phyloP scores from a whole-genome alignment of 2,113 vertebrate species.

The Gracilinanus agilis region DNA sequence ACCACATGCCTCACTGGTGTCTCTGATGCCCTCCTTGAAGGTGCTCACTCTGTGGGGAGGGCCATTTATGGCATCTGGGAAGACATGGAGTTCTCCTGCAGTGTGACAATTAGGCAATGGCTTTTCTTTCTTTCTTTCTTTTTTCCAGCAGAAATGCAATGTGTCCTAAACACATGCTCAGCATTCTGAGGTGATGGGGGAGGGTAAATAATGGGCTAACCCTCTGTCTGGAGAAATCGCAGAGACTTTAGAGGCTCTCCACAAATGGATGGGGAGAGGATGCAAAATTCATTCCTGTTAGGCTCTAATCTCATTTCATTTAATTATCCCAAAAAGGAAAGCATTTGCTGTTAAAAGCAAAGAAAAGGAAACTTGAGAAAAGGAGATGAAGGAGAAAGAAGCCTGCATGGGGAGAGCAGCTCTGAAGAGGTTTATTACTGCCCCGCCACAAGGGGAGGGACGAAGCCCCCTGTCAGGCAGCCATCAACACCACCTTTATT shows the following conservation, averaged over 20 bases:
- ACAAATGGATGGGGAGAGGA: slow-evolving; percentile 86
- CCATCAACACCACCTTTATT: slow-evolving; percentile 63
- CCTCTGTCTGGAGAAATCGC: slow-evolving; percentile 84
- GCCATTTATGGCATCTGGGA: slow-evolving; percentile 78
- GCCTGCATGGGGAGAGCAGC: slow-evolving; percentile 51
- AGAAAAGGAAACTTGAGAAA: slow-evolving; percentile 69
- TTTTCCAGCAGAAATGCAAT: slow-evolving; percentile 78
- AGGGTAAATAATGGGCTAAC: slow-evolving; percentile 86
- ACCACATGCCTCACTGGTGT: slow-evolving; percentile 79
- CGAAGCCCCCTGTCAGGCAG: slow-evolving; percentile 54
- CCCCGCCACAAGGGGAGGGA: slow-evolving; percentile 36
- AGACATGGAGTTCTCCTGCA: slow-evolving; percentile 81
- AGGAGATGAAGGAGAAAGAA: slow-evolving; percentile 52
- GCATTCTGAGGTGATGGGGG: slow-evolving; percentile 81
- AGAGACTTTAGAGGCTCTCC: slow-evolving; percentile 81
- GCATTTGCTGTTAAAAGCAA: slow-evolving; percentile 73
- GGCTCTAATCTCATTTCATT: slow-evolving; percentile 85
- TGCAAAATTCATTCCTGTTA: slow-evolving; percentile 85
- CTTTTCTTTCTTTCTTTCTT: slow-evolving; percentile 57
- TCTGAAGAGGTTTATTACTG: slow-evolving; percentile 72
- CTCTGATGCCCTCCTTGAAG: slow-evolving; percentile 71
- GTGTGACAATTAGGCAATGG: slow-evolving; percentile 73
- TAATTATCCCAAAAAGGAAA: slow-evolving; percentile 84
- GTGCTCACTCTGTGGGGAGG: slow-evolving; percentile 77
- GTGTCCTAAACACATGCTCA: slow-evolving; percentile 79